Conservation (phyloP, 2,113 vertebrate genomes). For the Sylvia atricapilla region DNA sequence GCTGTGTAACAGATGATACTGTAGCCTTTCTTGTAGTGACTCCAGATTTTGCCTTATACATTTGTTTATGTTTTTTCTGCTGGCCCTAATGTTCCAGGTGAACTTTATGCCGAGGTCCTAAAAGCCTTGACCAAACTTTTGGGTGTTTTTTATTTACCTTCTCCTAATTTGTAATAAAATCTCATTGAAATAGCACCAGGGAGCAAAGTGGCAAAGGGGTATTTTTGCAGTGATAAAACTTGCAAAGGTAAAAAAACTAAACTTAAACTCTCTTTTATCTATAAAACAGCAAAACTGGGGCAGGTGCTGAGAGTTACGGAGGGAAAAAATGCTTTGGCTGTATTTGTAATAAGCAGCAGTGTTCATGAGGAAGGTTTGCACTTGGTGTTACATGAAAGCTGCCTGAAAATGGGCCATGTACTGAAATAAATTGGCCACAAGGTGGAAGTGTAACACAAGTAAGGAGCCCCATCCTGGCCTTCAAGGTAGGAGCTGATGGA, state of each 20-base stretch:
- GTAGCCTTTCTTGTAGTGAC: background rate
- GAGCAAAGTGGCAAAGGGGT: background rate
- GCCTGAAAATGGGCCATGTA: fast-evolving
- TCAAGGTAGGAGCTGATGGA: background rate
- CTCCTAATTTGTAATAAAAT: background rate
- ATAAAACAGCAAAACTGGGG: background rate
- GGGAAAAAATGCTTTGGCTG: background rate
- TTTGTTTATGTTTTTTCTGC: background rate
- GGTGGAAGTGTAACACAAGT: background rate
- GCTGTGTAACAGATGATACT: background rate
- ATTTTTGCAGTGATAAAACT: background rate
- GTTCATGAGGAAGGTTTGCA: fast-evolving
- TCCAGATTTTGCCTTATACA: background rate
- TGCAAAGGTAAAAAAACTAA: background rate
- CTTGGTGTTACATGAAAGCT: fast-evolving
- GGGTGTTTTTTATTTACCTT: background rate
- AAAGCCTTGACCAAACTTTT: background rate
- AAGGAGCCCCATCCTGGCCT: background rate
- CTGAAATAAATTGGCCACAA: background rate
- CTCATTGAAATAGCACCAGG: background rate
- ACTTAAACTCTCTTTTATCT: background rate
- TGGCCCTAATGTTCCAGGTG: background rate
- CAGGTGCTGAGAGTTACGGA: background rate
- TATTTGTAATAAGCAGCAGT: fast-evolving
- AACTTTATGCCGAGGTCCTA: background rate